Evolutionary conservation across 2,888 invertebrate genomes (phyloP), one percentile per base, ranked within the genome.

Genomic region (Heteromyza rotundicornis): DNA sequence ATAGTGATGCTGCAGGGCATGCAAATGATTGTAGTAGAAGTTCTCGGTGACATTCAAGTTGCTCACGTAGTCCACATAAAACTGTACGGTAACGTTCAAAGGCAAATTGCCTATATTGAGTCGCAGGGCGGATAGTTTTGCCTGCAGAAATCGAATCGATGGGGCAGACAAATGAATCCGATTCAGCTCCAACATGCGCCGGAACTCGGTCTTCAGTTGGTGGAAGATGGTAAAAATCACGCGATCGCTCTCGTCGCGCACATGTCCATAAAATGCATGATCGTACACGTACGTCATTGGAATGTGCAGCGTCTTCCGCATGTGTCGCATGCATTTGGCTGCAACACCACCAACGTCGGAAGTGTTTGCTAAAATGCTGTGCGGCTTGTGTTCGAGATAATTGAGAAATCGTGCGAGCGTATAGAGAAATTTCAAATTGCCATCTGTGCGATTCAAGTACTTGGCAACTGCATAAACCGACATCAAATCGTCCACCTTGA

Each of bases 81-180:
- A 78, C 5, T 69, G 44, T 0, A 54, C 56, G 0, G 59, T 63
- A 1, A 65, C 76, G 59, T 75, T 70, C 2, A 51, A 53, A 2
- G 79, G 79, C 61, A 80, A 53, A 50, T 80, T 80, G 52, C 80
- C 79, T 1, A 79, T 57, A 27, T 78, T 80, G 1, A 79, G 49
- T 0, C 73, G 70, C 60, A 80, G 19, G 1, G 69, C 56, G 1
- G 59, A 16, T 1, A 78, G 58, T 53, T 80, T 79, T 0, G 56
- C 59, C 12, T 66, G 68, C 50, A 79, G 61, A 7, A 68, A 70
- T 2, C 51, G 54, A n/a, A 79, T 19, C 49, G 75, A 56, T 0
- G 57, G 54, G 0, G n/a, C 52, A 1, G 66, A 51, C 1, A 80
- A 20, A 0, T 68, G 64, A 52, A 79, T 75, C 16, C 60, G 66